Conservation (phyloP, 2,888 invertebrate genomes). For the Macrophya annulata region DNA sequence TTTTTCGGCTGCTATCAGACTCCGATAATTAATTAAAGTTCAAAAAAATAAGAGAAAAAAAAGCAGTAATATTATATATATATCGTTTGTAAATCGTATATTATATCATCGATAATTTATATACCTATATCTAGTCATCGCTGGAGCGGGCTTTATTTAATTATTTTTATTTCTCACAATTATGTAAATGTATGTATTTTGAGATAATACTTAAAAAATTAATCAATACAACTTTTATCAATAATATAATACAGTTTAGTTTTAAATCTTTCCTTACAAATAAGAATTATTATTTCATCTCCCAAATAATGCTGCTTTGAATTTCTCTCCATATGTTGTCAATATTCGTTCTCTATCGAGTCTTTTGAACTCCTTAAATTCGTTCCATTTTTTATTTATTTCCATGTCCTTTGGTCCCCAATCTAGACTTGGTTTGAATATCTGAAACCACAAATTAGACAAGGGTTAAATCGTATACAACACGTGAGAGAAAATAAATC, state of each 20-base stretch:
- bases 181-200: too few species aligned
- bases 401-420: slow-evolving; percentile 85
- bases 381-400: slow-evolving; percentile 82
- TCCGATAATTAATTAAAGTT: too few species aligned
- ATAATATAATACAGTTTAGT: not conserved
- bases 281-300: not conserved
- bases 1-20: too few species aligned
- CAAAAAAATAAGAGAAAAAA: too few species aligned
- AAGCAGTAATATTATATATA: too few species aligned
- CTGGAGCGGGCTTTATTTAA: too few species aligned
- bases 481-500: not conserved
- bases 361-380: slow-evolving; percentile 81
- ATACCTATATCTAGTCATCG: slow-evolving; percentile 31
- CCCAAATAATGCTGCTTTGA: slow-evolving; percentile 32
- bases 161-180: too few species aligned
- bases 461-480: not conserved
- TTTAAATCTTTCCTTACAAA: not conserved
- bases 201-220: not conserved
- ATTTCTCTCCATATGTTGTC: slow-evolving; percentile 14
- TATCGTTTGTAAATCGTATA: not conserved
- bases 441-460: slow-evolving; percentile 76
- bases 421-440: slow-evolving; percentile 80
- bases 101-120: not conserved
- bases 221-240: slow-evolving; percentile 20
- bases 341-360: slow-evolving; percentile 68